A percentile compares a stretch with the other conserved stretches of the same genome.
phyloP scores from a whole-genome alignment of 2,113 vertebrate species.

The Thalassoma bifasciatum region DNA sequence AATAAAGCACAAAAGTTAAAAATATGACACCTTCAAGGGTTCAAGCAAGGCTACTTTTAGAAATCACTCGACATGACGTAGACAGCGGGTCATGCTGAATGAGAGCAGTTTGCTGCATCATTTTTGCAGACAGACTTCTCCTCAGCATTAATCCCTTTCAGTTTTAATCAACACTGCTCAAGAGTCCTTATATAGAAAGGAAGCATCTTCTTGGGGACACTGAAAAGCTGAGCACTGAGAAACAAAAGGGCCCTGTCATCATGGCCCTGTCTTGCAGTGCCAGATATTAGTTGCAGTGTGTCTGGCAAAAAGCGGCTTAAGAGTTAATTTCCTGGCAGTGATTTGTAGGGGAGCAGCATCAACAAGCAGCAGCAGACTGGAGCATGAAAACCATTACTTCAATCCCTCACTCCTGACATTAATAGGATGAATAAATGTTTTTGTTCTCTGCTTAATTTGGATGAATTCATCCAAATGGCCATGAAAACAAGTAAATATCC shows the following conservation, averaged over 20 bases:
- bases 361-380: slow-evolving; percentile 69
- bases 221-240: slow-evolving; percentile 24
- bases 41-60: not conserved
- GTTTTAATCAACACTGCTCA: slow-evolving; percentile 61
- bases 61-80: slow-evolving; percentile 1
- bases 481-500: slow-evolving; percentile 75
- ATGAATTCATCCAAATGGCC: slow-evolving; percentile 78
- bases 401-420: slow-evolving; percentile 80
- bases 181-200: slow-evolving; percentile 35
- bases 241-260: slow-evolving; percentile 48
- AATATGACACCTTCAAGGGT: slow-evolving; percentile 18
- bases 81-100: not conserved
- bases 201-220: slow-evolving; percentile 50
- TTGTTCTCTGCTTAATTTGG: slow-evolving; percentile 79
- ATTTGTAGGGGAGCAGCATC: slow-evolving; percentile 71
- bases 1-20: not conserved
- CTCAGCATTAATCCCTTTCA: slow-evolving; percentile 39
- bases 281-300: slow-evolving; percentile 57
- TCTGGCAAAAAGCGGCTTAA: slow-evolving; percentile 62
- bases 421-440: slow-evolving; percentile 81
- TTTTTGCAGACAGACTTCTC: slow-evolving; percentile 12
- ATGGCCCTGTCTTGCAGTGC: slow-evolving; percentile 42
- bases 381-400: slow-evolving; percentile 78
- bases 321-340: slow-evolving; percentile 78
- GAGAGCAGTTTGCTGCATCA: slow-evolving; percentile 27